A percentile compares a stretch with the other conserved stretches of the same genome.
phyloP scores from a whole-genome alignment of 1,140 invertebrate genomes.

The Pomacea maculata region DNA sequence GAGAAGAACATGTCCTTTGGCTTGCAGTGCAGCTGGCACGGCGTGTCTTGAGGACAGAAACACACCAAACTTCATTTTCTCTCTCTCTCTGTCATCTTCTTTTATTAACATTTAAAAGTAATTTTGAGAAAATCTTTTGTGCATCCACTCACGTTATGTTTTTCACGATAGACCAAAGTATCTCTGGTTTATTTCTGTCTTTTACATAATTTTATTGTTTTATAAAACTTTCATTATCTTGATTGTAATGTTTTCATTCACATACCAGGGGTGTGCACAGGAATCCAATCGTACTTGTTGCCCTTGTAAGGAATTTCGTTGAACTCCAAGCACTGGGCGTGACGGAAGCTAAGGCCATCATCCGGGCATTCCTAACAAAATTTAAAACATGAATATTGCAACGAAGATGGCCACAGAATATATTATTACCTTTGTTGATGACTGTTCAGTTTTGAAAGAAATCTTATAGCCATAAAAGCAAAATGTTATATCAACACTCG shows the following conservation, averaged over 20 bases:
- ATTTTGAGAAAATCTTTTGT: too few species aligned
- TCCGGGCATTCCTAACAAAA: slow-evolving; percentile 75
- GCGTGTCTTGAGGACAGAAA: slow-evolving; percentile 70
- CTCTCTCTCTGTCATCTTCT: too few species aligned
- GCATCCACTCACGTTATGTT: too few species aligned
- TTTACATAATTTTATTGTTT: neutral
- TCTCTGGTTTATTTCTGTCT: neutral
- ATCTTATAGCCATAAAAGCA: too few species aligned
- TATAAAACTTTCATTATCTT: neutral
- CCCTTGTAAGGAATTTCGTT: slow-evolving; percentile 80
- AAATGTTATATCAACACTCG: too few species aligned
- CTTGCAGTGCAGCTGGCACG: slow-evolving; percentile 89
- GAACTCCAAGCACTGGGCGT: slow-evolving; percentile 80
- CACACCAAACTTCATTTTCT: neutral
- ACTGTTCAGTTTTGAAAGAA: too few species aligned
- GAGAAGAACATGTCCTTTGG: slow-evolving; percentile 78
- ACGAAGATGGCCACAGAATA: neutral
- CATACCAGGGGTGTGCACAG: slow-evolving; percentile 82
- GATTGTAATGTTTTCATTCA: neutral
- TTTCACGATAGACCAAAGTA: too few species aligned
- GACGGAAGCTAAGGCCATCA: slow-evolving; percentile 76
- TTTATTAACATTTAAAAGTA: too few species aligned
- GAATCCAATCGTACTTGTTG: slow-evolving; percentile 79
- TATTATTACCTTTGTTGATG: too few species aligned
- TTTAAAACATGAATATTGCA: neutral